Evolutionary conservation across 2,888 invertebrate genomes (phyloP).

Genomic region (Elegia similella): DNA sequence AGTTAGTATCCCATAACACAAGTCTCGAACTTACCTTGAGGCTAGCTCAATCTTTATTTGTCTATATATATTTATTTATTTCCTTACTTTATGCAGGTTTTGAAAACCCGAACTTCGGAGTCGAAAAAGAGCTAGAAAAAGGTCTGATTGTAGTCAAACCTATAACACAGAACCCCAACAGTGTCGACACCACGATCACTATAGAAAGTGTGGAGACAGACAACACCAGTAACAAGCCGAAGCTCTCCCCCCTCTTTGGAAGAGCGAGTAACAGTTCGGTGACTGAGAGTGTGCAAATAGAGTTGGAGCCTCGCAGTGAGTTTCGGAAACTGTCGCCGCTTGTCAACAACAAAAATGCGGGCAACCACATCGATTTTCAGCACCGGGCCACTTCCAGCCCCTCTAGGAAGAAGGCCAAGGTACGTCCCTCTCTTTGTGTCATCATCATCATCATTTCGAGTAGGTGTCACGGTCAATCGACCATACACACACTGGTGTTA

Average conservation of each 20-base stretch:
- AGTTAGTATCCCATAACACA: no score
- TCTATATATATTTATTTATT: no score
- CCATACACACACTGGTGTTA: no score
- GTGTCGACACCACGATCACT: slow-evolving; percentile 66
- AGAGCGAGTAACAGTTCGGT: slow-evolving; percentile 48
- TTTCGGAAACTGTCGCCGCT: slow-evolving; percentile 72
- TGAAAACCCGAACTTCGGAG: slow-evolving; percentile 67
- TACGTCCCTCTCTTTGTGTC: no score
- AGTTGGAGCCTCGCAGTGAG: slow-evolving; percentile 66
- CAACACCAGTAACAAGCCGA: slow-evolving; percentile 55
- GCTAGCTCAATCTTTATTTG: no score
- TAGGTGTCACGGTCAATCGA: no score
- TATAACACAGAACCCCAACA: slow-evolving; percentile 45
- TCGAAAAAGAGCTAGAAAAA: slow-evolving; percentile 38
- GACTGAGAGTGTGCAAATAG: slow-evolving; percentile 56
- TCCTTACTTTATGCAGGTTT: slow-evolving; percentile 51
- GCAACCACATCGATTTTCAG: slow-evolving; percentile 64
- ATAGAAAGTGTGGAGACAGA: slow-evolving; percentile 66
- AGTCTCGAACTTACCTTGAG: no score
- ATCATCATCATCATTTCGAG: no score
- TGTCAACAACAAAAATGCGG: slow-evolving; percentile 46
- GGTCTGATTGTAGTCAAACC: slow-evolving; percentile 70
- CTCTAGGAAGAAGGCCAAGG: no score
- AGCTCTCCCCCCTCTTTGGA: slow-evolving; percentile 70
- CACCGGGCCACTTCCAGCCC: slow-evolving; percentile 73